Base-by-base conservation (phyloP, 2,888 invertebrate species). In the Philopedon plagiatum region DNA sequence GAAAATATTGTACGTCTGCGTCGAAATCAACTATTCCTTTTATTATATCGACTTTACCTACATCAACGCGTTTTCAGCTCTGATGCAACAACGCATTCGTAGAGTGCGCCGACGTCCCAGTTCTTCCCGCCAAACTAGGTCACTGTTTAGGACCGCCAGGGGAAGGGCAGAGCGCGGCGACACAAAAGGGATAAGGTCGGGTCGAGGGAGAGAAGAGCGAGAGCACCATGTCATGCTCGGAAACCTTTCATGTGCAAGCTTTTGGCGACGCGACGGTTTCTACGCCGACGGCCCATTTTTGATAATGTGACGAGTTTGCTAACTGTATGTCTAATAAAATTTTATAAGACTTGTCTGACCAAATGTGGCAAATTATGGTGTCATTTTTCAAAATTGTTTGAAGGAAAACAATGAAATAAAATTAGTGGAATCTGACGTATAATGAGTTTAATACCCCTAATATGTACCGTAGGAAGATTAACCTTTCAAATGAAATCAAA, bases 41-140 rank as follows among this genome's bases (percentile, higher is more conserved):
- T 18, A 41, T 41, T 26, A 41, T 60, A 41, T 60, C 26, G 41
- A 60, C 39, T 37, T 60, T 60, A 26, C 26, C 60, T 18, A 60
- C 39, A 41, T 26, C 41, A 39, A 39, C 60, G 41, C 26, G 39
- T 41, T 21, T 39, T 9, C 23, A 60, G 26, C 39, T 21, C 21
- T 21, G 62, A 37, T 62, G 49, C 37, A 62, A 71, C 60, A 58
- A 21, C 58, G 64, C 49, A 29, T 58, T 21, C 39, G 64, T 51
- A 71, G 18, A 41, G 58, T 71, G 51, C 58, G 71, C 58, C 71
- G 65, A 34, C 65, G 65, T 51, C 54, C 60, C 44, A 60, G 29
- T 71, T 58, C 49, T 71, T 67, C 66, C 71, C 66, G 71, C 71
- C 66, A 71, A 71, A 71, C 71, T 71, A 32, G 71, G 71, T 71